These are phyloP conservation scores for Hycleus phaleratus DNA, from an alignment of 1,140 invertebrate species.

Conservation along the genomic window DNA sequence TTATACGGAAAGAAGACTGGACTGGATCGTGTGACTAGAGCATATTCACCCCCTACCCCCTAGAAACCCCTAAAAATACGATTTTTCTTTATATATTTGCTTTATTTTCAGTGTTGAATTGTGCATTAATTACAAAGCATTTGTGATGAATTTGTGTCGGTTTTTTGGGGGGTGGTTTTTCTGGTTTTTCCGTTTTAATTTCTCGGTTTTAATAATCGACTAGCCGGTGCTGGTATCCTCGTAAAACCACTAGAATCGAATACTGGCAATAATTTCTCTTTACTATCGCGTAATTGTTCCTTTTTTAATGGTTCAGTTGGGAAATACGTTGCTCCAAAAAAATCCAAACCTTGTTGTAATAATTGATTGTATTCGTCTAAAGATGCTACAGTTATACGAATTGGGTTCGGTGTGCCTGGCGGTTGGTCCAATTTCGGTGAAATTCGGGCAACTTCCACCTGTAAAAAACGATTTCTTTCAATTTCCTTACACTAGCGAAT, in stretches of 20 bases:
- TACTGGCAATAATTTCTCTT: constrained; percentile 67
- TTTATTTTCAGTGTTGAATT: constrained; percentile 2
- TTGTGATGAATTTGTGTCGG: background rate
- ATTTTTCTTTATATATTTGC: background rate
- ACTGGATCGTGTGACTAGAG: background rate
- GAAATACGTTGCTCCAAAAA: constrained; percentile 79
- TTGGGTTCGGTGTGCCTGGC: constrained; percentile 46
- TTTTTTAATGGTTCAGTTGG: constrained; percentile 65
- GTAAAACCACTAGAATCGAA: constrained; percentile 73
- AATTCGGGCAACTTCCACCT: constrained; percentile 45
- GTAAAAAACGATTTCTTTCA: background rate
- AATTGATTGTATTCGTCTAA: constrained; percentile 72
- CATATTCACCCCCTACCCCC: background rate
- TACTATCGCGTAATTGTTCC: constrained; percentile 53
- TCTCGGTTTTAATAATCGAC: constrained; percentile 65
- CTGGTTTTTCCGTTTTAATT: background rate
- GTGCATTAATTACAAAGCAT: constrained; percentile 5
- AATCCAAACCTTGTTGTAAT: constrained; percentile 73
- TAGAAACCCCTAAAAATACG: background rate
- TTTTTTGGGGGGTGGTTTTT: background rate
- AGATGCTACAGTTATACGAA: constrained; percentile 68
- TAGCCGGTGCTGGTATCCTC: constrained; percentile 69
- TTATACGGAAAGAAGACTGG: background rate
- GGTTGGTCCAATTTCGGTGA: constrained; percentile 44
- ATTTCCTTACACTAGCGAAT: no score